Base-by-base conservation (phyloP, 2,888 invertebrate genomes). In the Amphipoea lucens region DNA sequence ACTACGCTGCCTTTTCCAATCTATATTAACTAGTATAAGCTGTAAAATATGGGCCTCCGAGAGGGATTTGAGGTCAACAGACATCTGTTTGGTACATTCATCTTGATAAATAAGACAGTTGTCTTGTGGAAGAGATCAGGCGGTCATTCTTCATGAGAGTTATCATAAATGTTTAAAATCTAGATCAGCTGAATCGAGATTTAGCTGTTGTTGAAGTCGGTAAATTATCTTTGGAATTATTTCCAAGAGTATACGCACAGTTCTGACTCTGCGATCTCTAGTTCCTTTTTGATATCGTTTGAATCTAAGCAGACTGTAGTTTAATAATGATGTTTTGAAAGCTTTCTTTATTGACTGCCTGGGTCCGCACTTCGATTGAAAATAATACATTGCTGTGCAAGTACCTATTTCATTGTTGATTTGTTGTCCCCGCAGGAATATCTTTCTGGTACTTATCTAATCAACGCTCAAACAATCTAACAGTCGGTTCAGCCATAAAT, bases 41-140 rank as follows among this genome's bases (percentile, higher is more conserved):
- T 76, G 40, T 74, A 66, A 81, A 76, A 60, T 65, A 82, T 62
- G 60, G 60, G 40, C 62, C 70, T 76, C 70, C 12, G 36, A 60
- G 7, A 40, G 74, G 7, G 42, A 57, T 84, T 72, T 68, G 78
- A 86, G 79, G 82, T 71, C 78, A 69, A 40, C 45, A 40, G 62
- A 79, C 85, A 85, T 87, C 82, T 84, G 85, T 80, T 84, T 69
- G 51, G 71, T 67, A 54, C 80, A 81, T 80, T 81, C 48, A 83
- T 88, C 82, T 79, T 85, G 84, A 83, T 76, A 71, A 68, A 75
- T 74, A 75, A 69, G 78, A 66, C 81, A 76, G 73, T 81, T 84
- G 72, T 81, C 69, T 76, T 57, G 54, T 45, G 63, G 62, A 70
- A 65, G 17, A 77, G 48, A 79, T 82, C 71, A 62, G 42, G 69